A percentile compares a stretch with the other conserved stretches of the same genome.
Evolutionary conservation across 1,140 invertebrate species (phyloP).

Genomic region (silkworm (Bombyx mori)): ASM3026992v2 NC_085107.1:8967501-8968000

Average conservation of each 20-base stretch:
- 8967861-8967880: constrained; percentile 59
- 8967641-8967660: constrained; percentile 19
- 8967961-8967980: too few species aligned
- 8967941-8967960: too few species aligned
- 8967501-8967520: too few species aligned
- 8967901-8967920: constrained; percentile 31
- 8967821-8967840: constrained; percentile 48
- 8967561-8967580: too few species aligned
- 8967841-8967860: constrained; percentile 53
- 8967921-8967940: not conserved
- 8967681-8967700: constrained; percentile 10
- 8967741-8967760: too few species aligned
- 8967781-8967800: constrained; percentile 3
- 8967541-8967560: too few species aligned
- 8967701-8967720: not conserved
- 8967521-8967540: too few species aligned
- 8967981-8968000: too few species aligned
- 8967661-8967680: constrained; percentile 21
- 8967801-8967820: constrained; percentile 16
- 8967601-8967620: constrained; percentile 27
- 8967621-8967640: constrained; percentile 28
- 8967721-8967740: too few species aligned
- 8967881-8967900: constrained; percentile 44
- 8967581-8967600: not conserved
- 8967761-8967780: too few species aligned